Evolutionary conservation across 2,113 vertebrate species (phyloP), one percentile per base, ranked within the genome.

Genomic region (Malurus melanocephalus): DNA sequence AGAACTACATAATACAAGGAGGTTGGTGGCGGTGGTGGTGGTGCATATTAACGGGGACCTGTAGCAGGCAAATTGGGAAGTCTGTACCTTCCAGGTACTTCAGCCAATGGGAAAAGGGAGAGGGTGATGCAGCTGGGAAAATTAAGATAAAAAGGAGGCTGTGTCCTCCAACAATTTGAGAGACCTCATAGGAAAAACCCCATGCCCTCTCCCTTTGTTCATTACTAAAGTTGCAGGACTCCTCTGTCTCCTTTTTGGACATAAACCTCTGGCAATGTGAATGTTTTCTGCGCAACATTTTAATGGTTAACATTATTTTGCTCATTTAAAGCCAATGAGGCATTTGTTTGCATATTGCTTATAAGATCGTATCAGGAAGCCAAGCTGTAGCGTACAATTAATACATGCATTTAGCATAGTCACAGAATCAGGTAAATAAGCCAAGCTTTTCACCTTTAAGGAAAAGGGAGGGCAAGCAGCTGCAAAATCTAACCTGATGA

Each of bases 61-160:
- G 3, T 19, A n/a, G 7, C 1, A 22, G 40, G 28, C 0, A 0
- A 48, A n/a, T 33, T 1, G 5, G 10, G 16, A 28, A 48, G 15
- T 19, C 16, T 48, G 28, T 40, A 20, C 49, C 15, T 73, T 55
- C 15, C 28, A 55, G 22, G 11, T 19, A 28, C 10, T 28, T 40
- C 42, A 73, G 30, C 10, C 51, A 49, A 2, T 9, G 24, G 33
- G 23, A 18, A 72, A 62, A 55, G 17, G 12, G n/a, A 74, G 43
- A 49, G 20, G 16, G 30, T 48, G 42, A 42, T 24, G 60, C 18
- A 16, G 16, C 33, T 23, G 19, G 42, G 33, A 65, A 49, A 56
- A 49, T 74, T 16, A 30, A 24, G 23, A 56, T 24, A 33, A 24
- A 28, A 40, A 16, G 12, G 7, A 28, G 28, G 49, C 15, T 56